These are phyloP conservation scores for Ciona savignyi DNA, from an alignment of 23 tunicate genomes.

Conservation along the genomic window DNA sequence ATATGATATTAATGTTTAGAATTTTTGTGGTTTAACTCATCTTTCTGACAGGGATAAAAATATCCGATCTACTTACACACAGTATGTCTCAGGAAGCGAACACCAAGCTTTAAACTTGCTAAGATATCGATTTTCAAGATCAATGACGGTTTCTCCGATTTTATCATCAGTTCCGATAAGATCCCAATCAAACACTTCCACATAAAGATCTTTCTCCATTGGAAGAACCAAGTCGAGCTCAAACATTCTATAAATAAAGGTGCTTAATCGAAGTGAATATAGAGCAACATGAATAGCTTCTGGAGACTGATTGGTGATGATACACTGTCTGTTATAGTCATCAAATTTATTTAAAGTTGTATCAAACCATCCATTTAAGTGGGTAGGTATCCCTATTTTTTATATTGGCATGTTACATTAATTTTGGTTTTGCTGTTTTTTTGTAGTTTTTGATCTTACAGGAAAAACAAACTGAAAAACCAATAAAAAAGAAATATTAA, in stretches of 20 bases:
- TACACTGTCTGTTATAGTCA: no score
- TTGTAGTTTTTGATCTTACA: no score
- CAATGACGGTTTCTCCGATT: conserved; percentile 81
- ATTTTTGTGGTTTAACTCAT: conserved; percentile 46
- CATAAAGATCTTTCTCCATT: conserved; percentile 78
- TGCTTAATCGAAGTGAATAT: no score
- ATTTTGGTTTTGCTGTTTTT: no score
- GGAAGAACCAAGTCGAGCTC: conserved; percentile 66
- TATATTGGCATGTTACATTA: no score
- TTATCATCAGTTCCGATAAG: conserved; percentile 94
- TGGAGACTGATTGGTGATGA: no score
- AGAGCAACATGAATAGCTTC: no score
- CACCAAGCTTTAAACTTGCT: conserved; percentile 84
- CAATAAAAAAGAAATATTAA: no score
- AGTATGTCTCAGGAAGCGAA: conserved; percentile 68
- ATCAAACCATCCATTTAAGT: no score
- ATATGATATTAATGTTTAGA: conserved; percentile 62
- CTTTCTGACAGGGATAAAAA: background rate
- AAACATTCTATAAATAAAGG: conserved; percentile 79
- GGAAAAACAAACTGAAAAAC: no score
- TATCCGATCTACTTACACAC: conserved; percentile 61
- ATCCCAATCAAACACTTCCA: conserved; percentile 84
- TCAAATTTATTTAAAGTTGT: no score
- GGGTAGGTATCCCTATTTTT: no score
- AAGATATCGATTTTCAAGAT: conserved; percentile 75